Evolutionary conservation across 2,797 vertebrate species (phyloP).

Genomic region (Balearica regulorum): DNA sequence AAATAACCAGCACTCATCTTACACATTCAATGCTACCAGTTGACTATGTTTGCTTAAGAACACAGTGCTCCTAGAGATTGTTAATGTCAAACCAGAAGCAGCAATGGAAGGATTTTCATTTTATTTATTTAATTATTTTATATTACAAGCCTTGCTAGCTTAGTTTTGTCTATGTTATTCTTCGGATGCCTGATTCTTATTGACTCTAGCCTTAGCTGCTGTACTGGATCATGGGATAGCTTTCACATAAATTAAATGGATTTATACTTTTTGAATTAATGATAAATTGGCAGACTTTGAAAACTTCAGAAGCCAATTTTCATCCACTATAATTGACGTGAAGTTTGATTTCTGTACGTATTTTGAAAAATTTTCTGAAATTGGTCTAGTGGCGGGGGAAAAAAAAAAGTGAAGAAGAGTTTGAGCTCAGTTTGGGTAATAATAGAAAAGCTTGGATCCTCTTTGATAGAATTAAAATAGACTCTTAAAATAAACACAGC

Average conservation of each 20-base stretch:
- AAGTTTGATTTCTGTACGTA: background rate
- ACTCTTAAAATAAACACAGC: background rate
- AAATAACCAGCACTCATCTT: background rate
- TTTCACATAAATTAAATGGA: background rate
- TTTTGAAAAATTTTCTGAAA: background rate
- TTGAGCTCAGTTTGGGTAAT: background rate
- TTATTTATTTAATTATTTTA: background rate
- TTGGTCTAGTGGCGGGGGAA: background rate
- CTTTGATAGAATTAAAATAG: background rate
- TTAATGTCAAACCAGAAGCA: background rate
- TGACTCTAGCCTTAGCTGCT: background rate
- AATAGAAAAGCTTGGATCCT: background rate
- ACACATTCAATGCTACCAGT: background rate
- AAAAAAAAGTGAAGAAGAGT: background rate
- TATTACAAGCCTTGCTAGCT: background rate
- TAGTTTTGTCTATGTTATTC: background rate
- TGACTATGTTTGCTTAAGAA: background rate
- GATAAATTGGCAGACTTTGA: background rate
- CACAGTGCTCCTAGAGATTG: background rate
- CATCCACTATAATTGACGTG: background rate
- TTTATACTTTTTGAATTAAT: background rate
- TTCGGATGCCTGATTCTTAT: background rate
- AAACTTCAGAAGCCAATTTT: background rate
- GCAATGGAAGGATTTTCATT: background rate
- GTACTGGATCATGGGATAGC: background rate